Evolutionary conservation across 2,888 invertebrate genomes (phyloP), one percentile per base, ranked within the genome.

Genomic region (Trachelus stipa): DNA sequence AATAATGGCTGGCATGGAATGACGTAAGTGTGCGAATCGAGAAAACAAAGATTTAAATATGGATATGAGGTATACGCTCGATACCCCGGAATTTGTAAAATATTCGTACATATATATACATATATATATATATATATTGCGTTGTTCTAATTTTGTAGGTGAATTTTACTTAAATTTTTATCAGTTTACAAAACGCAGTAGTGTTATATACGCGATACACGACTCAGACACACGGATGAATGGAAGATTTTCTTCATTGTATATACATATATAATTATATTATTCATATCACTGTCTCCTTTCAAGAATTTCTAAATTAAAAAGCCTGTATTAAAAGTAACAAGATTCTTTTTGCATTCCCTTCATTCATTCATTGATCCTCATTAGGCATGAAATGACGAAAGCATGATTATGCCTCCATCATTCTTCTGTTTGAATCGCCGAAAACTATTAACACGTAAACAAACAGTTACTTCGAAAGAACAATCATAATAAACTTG

Each of bases 231-330:
- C 77, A 77, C 81, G 75, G 80, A 83, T 82, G 79, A 84, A 87
- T 85, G 81, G 81, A 83, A 83, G 83, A 86, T 87, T 90, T 90
- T 92, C 92, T 91, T 91, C 91, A 91, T 90, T 93, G 92, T 93
- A 93, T 91, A 93, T 93, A 93, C 92, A 92, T 92, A 93, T 92
- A 90, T 83, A 81, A 88, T 85, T 86, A 87, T 88, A 88, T 87
- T 88, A 88, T 92, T 95, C 95, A 95, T 95, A 94, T 94, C 94
- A 94, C 94, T 94, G 94, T 95, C 94, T 94, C 94, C 94, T 94
- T 94, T 95, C 93, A 95, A 94, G 93, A 93, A 94, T 95, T 95
- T 95, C 95, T 95, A 95, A 95, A 95, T 95, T 95, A 93, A 92
- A 92, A 90, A 92, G 91, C 92, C 93, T 93, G 93, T 93, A 93